A percentile compares a stretch with the other conserved stretches of the same genome.
Evolutionary conservation across 1,140 invertebrate genomes (phyloP).

Genomic region (Meloidogyne chitwoodi): DNA sequence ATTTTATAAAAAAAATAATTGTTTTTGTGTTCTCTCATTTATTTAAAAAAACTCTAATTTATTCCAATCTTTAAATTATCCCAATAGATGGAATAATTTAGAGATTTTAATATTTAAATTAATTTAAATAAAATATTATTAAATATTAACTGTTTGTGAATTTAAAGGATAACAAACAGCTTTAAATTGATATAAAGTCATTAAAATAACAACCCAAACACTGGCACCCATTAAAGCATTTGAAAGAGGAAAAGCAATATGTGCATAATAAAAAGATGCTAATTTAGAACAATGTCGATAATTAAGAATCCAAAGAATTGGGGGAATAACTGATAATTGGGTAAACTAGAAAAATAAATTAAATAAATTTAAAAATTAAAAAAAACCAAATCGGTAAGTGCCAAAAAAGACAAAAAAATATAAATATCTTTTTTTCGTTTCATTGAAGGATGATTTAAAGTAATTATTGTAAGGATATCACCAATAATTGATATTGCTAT

Average conservation of each 20-base stretch:
- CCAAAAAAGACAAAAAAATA: constrained; percentile 56
- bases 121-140: neutral
- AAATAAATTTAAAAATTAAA: neutral
- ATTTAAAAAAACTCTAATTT: too few species aligned
- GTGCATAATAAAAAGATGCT: constrained; percentile 57
- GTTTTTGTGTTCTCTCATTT: too few species aligned
- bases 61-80: too few species aligned
- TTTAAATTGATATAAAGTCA: constrained; percentile 58
- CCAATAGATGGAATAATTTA: too few species aligned
- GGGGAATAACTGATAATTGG: constrained; percentile 58
- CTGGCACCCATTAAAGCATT: constrained; percentile 58
- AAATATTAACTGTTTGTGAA: constrained; percentile 31
- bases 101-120: too few species aligned
- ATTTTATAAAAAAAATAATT: too few species aligned
- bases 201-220: constrained; percentile 59
- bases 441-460: constrained; percentile 45
- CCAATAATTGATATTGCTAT: constrained; percentile 50
- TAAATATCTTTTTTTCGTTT: constrained; percentile 50
- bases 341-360: constrained; percentile 46
- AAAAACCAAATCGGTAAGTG: constrained; percentile 56
- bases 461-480: constrained; percentile 40
- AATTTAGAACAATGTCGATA: constrained; percentile 47
- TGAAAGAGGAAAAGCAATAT: constrained; percentile 58
- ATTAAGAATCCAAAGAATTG: constrained; percentile 57
- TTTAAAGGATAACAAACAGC: constrained; percentile 52